Conservation (phyloP, 2,113 vertebrate genomes). For the Cyphomyrus discorhynchus region DNA sequence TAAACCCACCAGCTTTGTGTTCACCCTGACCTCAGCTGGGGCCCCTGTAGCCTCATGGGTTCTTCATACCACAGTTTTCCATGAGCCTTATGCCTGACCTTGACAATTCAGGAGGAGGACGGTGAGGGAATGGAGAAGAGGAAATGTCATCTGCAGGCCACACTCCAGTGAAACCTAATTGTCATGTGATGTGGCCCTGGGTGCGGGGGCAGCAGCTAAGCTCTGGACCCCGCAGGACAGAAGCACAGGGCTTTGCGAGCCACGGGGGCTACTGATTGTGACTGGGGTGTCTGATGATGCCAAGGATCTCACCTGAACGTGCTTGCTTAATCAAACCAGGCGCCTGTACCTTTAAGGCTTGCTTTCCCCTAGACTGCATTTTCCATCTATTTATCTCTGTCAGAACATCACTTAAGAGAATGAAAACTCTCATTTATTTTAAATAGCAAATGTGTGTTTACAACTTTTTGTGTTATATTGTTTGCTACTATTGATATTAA, state of each 20-base stretch:
- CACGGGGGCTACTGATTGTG: background rate
- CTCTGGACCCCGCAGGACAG: background rate
- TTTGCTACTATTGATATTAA: background rate
- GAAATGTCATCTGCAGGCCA: background rate
- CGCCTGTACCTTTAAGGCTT: background rate
- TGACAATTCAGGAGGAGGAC: background rate
- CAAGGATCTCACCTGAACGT: background rate
- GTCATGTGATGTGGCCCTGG: background rate
- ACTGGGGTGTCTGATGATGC: background rate
- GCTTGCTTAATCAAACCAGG: background rate
- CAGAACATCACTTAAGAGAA: background rate
- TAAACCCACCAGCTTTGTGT: background rate
- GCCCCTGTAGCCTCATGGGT: background rate
- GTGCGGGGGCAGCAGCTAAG: background rate
- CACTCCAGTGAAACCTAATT: background rate
- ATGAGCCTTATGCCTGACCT: background rate
- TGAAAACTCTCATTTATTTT: conserved; percentile 2
- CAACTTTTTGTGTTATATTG: background rate
- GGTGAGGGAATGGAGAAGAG: background rate
- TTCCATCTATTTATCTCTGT: background rate
- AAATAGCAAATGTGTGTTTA: background rate
- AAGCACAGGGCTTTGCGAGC: background rate
- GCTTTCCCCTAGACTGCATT: background rate
- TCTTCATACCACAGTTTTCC: background rate
- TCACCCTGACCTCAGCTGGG: background rate